Conservation (phyloP, 2,797 vertebrate species). For the Tokudaia muenninki region DNA sequence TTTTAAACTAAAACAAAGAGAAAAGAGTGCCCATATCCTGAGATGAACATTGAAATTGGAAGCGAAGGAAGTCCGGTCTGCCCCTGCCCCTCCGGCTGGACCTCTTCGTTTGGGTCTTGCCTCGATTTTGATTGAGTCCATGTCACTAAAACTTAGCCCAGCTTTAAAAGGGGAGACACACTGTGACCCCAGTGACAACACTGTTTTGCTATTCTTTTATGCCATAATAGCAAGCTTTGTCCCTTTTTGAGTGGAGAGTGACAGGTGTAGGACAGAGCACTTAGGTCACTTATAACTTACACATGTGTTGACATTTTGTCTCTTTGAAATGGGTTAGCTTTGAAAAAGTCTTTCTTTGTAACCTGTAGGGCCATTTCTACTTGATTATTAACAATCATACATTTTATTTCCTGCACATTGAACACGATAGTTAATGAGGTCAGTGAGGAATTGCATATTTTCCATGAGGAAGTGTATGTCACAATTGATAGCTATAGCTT, state of each 20-base stretch:
- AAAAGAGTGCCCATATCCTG: not conserved
- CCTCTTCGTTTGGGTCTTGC: not conserved
- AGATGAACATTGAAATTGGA: not conserved
- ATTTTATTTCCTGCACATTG: not conserved
- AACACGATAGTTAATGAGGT: not conserved
- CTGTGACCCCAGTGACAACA: not conserved
- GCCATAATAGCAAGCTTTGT: conserved; percentile 3
- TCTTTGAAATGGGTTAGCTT: conserved; percentile 53
- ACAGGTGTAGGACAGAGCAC: not conserved
- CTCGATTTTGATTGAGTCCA: not conserved
- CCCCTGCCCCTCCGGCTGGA: not conserved
- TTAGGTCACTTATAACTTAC: conserved; percentile 12
- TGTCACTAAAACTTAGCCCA: not conserved
- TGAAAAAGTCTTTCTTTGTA: conserved; percentile 17
- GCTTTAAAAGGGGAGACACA: not conserved
- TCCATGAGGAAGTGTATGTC: conserved; percentile 2
- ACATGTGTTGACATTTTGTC: not conserved
- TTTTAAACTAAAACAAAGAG: conserved; percentile 15
- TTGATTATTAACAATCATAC: conserved; percentile 29
- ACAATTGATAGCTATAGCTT: not conserved
- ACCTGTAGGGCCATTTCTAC: conserved; percentile 48
- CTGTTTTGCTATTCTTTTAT: conserved; percentile 14
- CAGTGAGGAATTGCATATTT: not conserved
- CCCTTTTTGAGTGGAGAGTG: not conserved
- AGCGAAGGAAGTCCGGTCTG: not conserved